phyloP scores from a whole-genome alignment of 30 jellyfish, hydroid and myxozoan species.

The Clytia hemisphaerica region DNA sequence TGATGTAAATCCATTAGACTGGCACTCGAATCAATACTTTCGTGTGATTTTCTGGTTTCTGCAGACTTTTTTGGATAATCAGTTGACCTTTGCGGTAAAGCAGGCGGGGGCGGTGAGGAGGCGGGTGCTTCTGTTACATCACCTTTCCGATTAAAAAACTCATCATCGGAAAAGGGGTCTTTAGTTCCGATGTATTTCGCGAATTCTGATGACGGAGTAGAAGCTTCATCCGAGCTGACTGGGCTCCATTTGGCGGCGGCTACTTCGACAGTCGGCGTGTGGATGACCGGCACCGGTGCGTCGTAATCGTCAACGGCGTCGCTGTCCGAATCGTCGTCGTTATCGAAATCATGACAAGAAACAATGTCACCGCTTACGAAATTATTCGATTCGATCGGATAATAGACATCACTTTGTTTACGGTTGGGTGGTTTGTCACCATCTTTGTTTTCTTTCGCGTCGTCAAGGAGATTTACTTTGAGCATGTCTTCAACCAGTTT shows the following conservation, averaged over 20 bases:
- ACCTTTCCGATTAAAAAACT: conserved; percentile 16
- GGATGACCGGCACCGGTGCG: conserved; percentile 7
- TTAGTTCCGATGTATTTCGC: background rate
- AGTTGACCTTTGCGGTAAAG: too few species aligned
- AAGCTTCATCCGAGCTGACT: conserved; percentile 41
- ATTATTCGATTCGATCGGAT: too few species aligned
- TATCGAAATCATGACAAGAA: background rate
- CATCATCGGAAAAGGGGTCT: conserved; percentile 50
- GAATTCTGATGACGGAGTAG: conserved; percentile 15
- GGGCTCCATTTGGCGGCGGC: background rate
- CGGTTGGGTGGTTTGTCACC: background rate
- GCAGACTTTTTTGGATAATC: too few species aligned
- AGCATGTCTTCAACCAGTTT: background rate
- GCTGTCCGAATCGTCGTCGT: background rate
- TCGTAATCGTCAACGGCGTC: conserved; percentile 20
- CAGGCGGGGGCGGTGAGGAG: conserved; percentile 9
- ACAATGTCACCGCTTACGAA: too few species aligned
- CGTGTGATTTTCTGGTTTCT: too few species aligned
- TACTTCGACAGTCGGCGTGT: background rate
- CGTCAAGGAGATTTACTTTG: background rate
- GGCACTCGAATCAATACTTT: too few species aligned
- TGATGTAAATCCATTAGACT: too few species aligned
- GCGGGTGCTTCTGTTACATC: background rate
- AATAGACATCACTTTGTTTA: conserved; percentile 2
- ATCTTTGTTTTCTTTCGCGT: background rate